These are phyloP conservation scores for Dendrolimus punctatus DNA, from an alignment of 1,140 invertebrate species.

Conservation along the genomic window DNA sequence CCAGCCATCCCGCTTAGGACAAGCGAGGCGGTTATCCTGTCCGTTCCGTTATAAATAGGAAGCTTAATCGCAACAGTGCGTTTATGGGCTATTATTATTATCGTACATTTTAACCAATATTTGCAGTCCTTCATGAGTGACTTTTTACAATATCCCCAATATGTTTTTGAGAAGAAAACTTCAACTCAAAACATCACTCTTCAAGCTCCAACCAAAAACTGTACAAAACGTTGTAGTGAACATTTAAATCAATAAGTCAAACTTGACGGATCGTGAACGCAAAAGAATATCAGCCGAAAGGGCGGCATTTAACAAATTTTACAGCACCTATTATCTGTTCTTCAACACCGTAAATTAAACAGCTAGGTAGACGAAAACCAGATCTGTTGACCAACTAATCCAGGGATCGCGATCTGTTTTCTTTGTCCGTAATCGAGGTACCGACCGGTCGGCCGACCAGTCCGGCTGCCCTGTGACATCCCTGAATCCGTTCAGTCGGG, in stretches of 20 bases:
- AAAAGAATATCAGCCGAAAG: conserved; percentile 30
- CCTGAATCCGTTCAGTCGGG: conserved; percentile 17
- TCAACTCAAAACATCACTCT: too few relatives aligned
- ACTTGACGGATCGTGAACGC: neutral
- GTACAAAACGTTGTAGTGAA: neutral
- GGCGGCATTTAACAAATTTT: conserved; percentile 47
- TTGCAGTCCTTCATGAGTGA: too few relatives aligned
- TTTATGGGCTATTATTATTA: too few relatives aligned
- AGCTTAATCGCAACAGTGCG: neutral
- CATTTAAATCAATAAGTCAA: conserved; percentile 4
- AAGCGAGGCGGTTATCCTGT: too few relatives aligned
- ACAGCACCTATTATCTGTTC: conserved; percentile 57
- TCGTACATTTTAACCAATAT: too few relatives aligned
- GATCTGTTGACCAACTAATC: conserved; percentile 25
- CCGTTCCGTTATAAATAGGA: too few relatives aligned
- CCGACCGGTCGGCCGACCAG: conserved; percentile 21
- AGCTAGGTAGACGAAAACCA: conserved; percentile 33
- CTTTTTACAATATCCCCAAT: too few relatives aligned
- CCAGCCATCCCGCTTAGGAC: too few relatives aligned
- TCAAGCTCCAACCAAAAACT: too few relatives aligned
- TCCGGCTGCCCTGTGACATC: conserved; percentile 22
- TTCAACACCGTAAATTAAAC: conserved; percentile 64
- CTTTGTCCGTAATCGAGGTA: conserved; percentile 42
- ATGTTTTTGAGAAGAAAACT: too few relatives aligned
- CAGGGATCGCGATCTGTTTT: conserved; percentile 51